Evolutionary conservation across 1,140 invertebrate genomes (phyloP).

Genomic region (Diabrotica virgifera): DNA sequence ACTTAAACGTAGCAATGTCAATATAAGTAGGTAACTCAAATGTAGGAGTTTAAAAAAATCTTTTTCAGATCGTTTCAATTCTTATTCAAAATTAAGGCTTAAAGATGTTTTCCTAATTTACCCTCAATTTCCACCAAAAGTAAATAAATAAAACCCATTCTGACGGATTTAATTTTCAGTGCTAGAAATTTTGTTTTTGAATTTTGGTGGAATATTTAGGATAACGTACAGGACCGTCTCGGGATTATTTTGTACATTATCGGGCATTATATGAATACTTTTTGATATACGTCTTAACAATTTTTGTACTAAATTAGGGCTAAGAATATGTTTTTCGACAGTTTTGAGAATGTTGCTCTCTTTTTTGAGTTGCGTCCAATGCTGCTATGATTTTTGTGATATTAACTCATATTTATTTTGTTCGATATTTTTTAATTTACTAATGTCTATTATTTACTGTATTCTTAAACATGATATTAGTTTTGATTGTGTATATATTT

Average conservation of each 20-base stretch:
- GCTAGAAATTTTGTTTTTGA: background rate
- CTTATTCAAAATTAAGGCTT: background rate
- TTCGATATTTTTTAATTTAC: no score
- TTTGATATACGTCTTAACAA: conserved; percentile 16
- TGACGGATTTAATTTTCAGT: no score
- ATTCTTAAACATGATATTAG: no score
- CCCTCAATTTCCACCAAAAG: background rate
- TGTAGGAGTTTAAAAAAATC: conserved; percentile 9
- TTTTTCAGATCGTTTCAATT: background rate
- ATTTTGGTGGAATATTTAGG: background rate
- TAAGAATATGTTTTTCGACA: background rate
- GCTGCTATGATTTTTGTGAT: conserved; percentile 20
- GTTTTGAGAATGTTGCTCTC: conserved; percentile 15
- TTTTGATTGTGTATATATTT: no score
- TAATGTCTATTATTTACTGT: no score
- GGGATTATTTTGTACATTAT: background rate
- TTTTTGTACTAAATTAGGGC: conserved; percentile 17
- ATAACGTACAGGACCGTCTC: background rate
- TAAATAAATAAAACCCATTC: no score
- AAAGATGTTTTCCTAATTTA: background rate
- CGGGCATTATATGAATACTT: conserved; percentile 14
- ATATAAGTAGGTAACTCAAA: conserved; percentile 17
- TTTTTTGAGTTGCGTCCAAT: background rate
- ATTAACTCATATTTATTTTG: conserved; percentile 15
- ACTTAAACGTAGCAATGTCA: conserved; percentile 21